A percentile compares a stretch with the other conserved stretches of the same genome.
phyloP scores from a whole-genome alignment of 2,888 invertebrate genomes.

The Dicroscelio sp. region DNA sequence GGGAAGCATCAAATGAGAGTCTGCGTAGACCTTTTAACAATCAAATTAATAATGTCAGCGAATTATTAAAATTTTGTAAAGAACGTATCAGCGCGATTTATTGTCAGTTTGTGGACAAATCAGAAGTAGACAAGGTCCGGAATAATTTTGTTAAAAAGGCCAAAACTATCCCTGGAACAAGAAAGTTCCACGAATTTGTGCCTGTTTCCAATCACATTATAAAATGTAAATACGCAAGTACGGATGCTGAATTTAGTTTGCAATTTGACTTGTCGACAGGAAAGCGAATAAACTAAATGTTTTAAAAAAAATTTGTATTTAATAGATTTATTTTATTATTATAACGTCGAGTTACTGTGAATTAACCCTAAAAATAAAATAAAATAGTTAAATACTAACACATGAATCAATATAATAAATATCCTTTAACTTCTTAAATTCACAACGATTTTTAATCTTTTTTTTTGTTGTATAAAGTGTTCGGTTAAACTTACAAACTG shows the following conservation, averaged over 20 bases:
- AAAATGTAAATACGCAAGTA: constrained; percentile 21
- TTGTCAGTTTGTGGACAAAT: constrained; percentile 11
- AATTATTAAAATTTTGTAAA: constrained; percentile 19
- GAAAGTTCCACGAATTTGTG: constrained; percentile 45
- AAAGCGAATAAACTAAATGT: background rate
- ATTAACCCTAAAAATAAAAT: too few relatives aligned
- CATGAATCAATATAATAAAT: too few relatives aligned
- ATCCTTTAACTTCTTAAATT: too few relatives aligned
- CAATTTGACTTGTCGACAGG: background rate
- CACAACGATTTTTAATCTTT: too few relatives aligned
- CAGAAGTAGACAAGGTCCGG: background rate
- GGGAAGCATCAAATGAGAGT: constrained; percentile 53
- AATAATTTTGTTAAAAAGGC: background rate
- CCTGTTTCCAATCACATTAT: background rate
- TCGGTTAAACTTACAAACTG: too few relatives aligned
- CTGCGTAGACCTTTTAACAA: constrained; percentile 47
- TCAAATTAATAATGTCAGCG: constrained; percentile 12
- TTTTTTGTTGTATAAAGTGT: too few relatives aligned
- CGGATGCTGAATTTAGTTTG: background rate
- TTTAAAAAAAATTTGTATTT: too few relatives aligned
- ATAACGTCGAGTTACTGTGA: background rate
- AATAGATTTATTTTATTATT: too few relatives aligned
- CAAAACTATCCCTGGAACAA: background rate
- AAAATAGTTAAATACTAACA: too few relatives aligned
- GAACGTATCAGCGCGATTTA: background rate